Conservation (phyloP, 2,888 invertebrate species). For the Cheilosia soror region DNA sequence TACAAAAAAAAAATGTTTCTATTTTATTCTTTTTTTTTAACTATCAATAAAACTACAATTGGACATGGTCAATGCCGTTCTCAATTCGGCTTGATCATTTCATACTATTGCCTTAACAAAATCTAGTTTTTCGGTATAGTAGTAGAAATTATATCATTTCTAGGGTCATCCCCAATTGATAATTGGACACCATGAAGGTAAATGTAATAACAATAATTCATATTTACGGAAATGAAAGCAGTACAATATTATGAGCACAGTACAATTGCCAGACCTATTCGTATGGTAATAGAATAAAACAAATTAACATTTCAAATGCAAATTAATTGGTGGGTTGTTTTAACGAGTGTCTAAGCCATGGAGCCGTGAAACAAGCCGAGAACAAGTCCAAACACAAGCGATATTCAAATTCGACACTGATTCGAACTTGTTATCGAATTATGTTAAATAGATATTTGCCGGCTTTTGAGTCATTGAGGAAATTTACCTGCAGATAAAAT, state of each 20-base stretch:
- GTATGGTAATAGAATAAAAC: not conserved
- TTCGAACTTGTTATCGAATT: slow-evolving; percentile 25
- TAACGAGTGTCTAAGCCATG: slow-evolving; percentile 22
- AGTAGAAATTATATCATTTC: slow-evolving; percentile 13
- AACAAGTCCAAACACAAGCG: slow-evolving; percentile 33
- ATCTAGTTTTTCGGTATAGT: not conserved
- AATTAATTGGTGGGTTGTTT: slow-evolving; percentile 5
- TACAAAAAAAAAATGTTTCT: not conserved
- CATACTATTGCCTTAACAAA: not conserved
- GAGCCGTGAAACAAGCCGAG: slow-evolving; percentile 24
- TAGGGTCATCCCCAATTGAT: slow-evolving; percentile 23
- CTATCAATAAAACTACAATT: slow-evolving; percentile 44
- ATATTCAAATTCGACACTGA: slow-evolving; percentile 9
- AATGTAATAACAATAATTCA: slow-evolving; percentile 52
- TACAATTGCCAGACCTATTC: slow-evolving; percentile 4
- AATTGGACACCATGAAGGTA: slow-evolving; percentile 31
- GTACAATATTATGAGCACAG: not conserved
- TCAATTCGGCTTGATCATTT: slow-evolving; percentile 28
- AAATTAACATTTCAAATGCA: slow-evolving; percentile 26
- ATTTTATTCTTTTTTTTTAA: not conserved
- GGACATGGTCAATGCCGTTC: slow-evolving; percentile 37
- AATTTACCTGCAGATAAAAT: not conserved
- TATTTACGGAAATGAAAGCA: slow-evolving; percentile 3
- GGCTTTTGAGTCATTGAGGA: slow-evolving; percentile 12
- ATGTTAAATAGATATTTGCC: slow-evolving; percentile 9